Percentiles rank a stretch among this genome's conserved stretches.
Evolutionary conservation across 2,113 vertebrate species (phyloP).

Genomic region (Prolemur simus): DNA sequence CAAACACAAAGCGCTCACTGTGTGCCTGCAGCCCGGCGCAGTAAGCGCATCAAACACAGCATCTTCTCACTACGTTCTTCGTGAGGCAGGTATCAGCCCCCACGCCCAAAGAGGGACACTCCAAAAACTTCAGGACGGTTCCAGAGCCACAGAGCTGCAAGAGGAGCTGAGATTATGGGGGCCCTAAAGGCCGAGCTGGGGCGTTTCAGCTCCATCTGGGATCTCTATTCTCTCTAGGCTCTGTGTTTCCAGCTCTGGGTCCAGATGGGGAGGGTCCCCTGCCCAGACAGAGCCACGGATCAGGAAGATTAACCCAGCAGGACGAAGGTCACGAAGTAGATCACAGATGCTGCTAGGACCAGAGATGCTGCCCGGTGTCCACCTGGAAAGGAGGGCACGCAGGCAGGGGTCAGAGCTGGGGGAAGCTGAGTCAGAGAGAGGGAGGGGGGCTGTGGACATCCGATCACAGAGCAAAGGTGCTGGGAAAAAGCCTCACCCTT

Average conservation of each 20-base stretch:
- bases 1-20: not conserved
- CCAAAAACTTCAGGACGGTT: rapidly evolving
- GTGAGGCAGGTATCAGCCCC: rapidly evolving
- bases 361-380: rapidly evolving
- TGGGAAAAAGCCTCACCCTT: rapidly evolving
- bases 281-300: rapidly evolving
- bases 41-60: rapidly evolving
- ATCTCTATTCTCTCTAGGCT: rapidly evolving
- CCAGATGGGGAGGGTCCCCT: too few species aligned
- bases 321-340: rapidly evolving
- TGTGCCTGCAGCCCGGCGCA: rapidly evolving
- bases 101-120: too few species aligned
- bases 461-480: not conserved
- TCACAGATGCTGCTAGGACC: not conserved
- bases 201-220: not conserved
- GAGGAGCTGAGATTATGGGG: not conserved
- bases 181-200: rapidly evolving
- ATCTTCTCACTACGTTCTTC: rapidly evolving
- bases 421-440: not conserved
- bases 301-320: too few species aligned
- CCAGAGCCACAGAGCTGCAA: not conserved
- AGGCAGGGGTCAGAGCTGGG: rapidly evolving
- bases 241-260: not conserved
- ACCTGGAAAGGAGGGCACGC: rapidly evolving
- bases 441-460: not conserved